phyloP scores from a whole-genome alignment of 1,140 invertebrate species.

The Zaprionus camerounensis region DNA sequence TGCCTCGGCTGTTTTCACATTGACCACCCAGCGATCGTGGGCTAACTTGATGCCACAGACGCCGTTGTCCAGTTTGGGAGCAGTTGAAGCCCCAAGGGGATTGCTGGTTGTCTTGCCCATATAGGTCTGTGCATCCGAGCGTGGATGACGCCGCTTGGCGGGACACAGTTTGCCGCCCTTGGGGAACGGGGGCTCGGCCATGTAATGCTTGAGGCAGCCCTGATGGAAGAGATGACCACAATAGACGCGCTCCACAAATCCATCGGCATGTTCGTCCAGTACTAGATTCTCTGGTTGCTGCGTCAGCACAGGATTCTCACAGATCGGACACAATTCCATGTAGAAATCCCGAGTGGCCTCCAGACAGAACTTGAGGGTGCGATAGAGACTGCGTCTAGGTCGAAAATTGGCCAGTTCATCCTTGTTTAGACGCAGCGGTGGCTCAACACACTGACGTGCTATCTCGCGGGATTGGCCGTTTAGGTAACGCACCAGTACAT shows the following conservation, averaged over 20 bases:
- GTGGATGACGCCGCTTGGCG: conserved; percentile 73
- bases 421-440: conserved; percentile 86
- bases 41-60: conserved; percentile 88
- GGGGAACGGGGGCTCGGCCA: conserved; percentile 91
- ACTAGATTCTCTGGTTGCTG: conserved; percentile 86
- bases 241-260: conserved; percentile 89
- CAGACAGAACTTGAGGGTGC: conserved; percentile 87
- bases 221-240: conserved; percentile 91
- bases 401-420: conserved; percentile 85
- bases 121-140: conserved; percentile 77
- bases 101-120: conserved; percentile 42
- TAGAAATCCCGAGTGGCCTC: conserved; percentile 87
- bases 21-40: conserved; percentile 91
- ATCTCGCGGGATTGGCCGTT: conserved; percentile 89
- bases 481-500: conserved; percentile 87
- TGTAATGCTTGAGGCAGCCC: conserved; percentile 89
- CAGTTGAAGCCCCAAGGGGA: background rate
- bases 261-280: conserved; percentile 86
- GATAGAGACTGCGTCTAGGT: conserved; percentile 87
- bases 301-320: conserved; percentile 87
- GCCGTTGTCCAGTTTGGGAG: conserved; percentile 31
- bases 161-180: conserved; percentile 86
- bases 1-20: conserved; percentile 89
- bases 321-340: conserved; percentile 87
- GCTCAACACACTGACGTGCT: conserved; percentile 89